Conservation (phyloP, 2,888 invertebrate genomes). For the Tachina fera region DNA sequence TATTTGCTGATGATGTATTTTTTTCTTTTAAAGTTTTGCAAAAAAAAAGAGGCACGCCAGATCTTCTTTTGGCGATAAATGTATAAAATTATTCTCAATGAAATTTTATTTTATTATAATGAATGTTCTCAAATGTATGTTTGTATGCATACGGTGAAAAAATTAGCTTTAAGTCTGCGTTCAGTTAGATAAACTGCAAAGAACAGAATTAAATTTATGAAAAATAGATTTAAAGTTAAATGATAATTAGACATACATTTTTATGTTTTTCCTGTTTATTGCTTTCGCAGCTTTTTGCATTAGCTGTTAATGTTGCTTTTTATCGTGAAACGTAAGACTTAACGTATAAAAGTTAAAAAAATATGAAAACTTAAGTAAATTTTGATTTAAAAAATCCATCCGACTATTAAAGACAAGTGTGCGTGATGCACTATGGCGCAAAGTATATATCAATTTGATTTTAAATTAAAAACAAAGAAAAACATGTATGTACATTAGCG, state of each 20-base stretch:
- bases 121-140: neutral
- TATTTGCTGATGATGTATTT: neutral
- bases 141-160: neutral
- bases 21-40: conserved; percentile 24
- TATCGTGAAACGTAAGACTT: no score
- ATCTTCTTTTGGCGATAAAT: conserved; percentile 35
- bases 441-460: no score
- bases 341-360: no score
- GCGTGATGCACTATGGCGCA: no score
- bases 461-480: no score
- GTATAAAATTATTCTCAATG: conserved; percentile 9
- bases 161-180: conserved; percentile 45
- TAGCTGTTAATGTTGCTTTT: no score
- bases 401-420: no score
- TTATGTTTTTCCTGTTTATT: no score
- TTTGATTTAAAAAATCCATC: no score
- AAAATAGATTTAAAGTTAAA: conserved; percentile 9
- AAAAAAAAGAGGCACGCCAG: conserved; percentile 49
- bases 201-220: neutral
- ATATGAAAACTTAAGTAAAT: no score
- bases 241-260: neutral
- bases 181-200: neutral
- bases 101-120: neutral
- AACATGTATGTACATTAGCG: no score
- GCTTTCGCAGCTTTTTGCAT: neutral